Percentiles rank a stretch among this genome's conserved stretches.
These are phyloP conservation scores for Melitaea athalia DNA, from an alignment of 2,888 invertebrate species.

Conservation along the genomic window DNA sequence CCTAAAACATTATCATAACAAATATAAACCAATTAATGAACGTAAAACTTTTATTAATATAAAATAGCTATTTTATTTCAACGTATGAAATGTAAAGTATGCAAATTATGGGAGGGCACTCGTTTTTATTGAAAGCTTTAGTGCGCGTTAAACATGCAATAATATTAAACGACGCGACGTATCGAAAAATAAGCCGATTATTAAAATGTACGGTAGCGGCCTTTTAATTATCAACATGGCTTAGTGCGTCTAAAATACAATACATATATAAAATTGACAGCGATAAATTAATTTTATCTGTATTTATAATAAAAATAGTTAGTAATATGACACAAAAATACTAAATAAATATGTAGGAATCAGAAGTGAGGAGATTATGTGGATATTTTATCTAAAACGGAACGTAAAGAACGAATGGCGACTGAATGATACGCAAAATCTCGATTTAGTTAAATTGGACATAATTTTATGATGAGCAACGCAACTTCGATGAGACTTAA, in stretches of 20 bases:
- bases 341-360: too few relatives aligned
- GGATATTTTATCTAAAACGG: too few relatives aligned
- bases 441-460: too few relatives aligned
- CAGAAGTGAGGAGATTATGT: too few relatives aligned
- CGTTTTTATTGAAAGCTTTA: constrained; percentile 13
- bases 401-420: too few relatives aligned
- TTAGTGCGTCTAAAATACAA: neutral
- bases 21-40: neutral
- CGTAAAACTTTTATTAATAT: neutral
- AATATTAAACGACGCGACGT: neutral
- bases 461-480: too few relatives aligned
- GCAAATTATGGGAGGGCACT: neutral
- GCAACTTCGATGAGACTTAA: too few relatives aligned
- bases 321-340: neutral
- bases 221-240: neutral
- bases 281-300: neutral
- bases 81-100: constrained; percentile 6
- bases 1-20: too few relatives aligned
- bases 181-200: constrained; percentile 3
- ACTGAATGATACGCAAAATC: too few relatives aligned
- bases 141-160: neutral
- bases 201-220: neutral
- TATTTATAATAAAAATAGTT: neutral
- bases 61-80: constrained; percentile 1
- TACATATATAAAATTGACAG: neutral